Evolutionary conservation across 2,888 invertebrate genomes (phyloP).

Genomic region (Caprella mutica): DNA sequence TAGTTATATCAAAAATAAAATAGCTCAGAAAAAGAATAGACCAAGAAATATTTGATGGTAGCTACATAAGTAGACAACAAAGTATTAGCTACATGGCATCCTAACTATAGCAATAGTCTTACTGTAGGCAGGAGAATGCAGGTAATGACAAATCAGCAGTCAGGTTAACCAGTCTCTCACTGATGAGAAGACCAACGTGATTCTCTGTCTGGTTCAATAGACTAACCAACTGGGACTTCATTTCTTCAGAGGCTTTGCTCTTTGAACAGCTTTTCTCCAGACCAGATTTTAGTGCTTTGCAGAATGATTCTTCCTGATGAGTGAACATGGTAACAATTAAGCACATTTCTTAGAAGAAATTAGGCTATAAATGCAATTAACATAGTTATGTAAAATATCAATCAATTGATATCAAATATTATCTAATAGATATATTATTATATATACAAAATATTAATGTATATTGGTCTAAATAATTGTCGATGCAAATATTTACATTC

Average conservation of each 20-base stretch:
- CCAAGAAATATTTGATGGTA: no score
- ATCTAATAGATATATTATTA: neutral
- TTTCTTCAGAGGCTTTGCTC: constrained; percentile 16
- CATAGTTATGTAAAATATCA: neutral
- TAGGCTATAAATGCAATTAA: no score
- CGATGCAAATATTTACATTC: neutral
- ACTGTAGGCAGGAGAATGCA: constrained; percentile 24
- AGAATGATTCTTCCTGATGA: constrained; percentile 20
- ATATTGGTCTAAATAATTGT: constrained; percentile 1
- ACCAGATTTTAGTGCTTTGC: constrained; percentile 16
- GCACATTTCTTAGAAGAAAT: no score
- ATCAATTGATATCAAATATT: neutral
- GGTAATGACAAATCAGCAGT: constrained; percentile 29
- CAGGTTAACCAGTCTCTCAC: constrained; percentile 29
- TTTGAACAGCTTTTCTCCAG: constrained; percentile 20
- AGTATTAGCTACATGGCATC: no score
- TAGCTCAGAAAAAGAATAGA: no score
- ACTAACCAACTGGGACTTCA: constrained; percentile 15
- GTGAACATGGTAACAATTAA: no score
- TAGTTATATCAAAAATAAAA: no score
- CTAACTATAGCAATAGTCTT: no score
- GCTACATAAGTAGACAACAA: no score
- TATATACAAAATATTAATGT: constrained; percentile 7
- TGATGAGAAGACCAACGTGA: constrained; percentile 27
- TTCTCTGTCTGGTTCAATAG: constrained; percentile 23